Conservation (phyloP, 2,113 vertebrate genomes). For the Neotragus pygmaeus region DNA sequence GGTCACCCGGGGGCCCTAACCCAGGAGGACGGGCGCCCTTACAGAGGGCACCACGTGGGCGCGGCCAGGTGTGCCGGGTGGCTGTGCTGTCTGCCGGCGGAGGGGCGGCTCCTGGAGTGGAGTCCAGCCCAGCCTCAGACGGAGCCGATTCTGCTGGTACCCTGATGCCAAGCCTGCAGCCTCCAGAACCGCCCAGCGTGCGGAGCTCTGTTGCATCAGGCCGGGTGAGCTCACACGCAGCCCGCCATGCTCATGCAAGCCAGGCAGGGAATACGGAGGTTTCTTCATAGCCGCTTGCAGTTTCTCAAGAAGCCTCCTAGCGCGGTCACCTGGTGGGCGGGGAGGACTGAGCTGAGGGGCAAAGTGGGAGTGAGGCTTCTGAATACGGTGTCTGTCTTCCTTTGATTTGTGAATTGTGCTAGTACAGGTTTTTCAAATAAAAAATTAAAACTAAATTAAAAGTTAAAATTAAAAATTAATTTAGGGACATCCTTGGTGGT, state of each 20-base stretch:
- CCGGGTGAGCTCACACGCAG: not conserved
- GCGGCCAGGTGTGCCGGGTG: too few species aligned
- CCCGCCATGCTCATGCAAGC: not conserved
- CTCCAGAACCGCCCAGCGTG: not conserved
- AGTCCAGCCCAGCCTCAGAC: not conserved
- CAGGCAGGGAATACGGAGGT: not conserved
- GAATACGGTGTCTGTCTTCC: not conserved
- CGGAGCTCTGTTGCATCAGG: not conserved
- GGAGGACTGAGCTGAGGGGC: not conserved
- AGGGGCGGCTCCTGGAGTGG: not conserved
- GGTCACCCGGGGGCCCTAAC: not conserved
- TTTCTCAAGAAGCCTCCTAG: not conserved
- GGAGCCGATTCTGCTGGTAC: not conserved
- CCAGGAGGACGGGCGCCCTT: too few species aligned
- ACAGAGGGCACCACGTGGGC: not conserved
- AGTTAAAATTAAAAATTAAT: not conserved
- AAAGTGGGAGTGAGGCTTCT: not conserved
- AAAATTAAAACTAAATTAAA: not conserved
- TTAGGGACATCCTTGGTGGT: not conserved
- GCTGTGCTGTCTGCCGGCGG: not conserved
- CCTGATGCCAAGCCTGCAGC: not conserved
- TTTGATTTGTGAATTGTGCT: not conserved
- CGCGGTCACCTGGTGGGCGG: too few species aligned
- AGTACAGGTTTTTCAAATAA: not conserved
- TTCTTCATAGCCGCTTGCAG: not conserved